phyloP scores from a whole-genome alignment of 2,888 invertebrate genomes.

The Eilema griseolum region DNA sequence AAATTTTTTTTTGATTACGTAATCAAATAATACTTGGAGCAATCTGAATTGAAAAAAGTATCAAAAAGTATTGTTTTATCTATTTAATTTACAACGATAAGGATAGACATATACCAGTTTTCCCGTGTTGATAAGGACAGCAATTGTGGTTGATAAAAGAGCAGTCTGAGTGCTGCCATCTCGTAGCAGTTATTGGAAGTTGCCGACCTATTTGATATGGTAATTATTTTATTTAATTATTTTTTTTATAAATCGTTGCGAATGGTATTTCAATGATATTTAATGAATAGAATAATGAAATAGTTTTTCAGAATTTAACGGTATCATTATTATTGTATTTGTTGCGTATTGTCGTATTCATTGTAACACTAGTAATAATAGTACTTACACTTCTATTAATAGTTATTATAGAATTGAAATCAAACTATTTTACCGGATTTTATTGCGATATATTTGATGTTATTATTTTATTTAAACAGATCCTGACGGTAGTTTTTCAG shows the following conservation, averaged over 20 bases:
- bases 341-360: neutral
- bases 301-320: neutral
- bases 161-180: slow-evolving; percentile 55
- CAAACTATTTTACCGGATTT: no score
- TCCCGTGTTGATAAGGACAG: slow-evolving; percentile 41
- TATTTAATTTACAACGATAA: slow-evolving; percentile 26
- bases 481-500: no score
- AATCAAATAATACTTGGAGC: neutral
- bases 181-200: slow-evolving; percentile 29
- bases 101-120: slow-evolving; percentile 29
- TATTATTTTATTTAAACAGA: no score
- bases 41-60: slow-evolving; percentile 15
- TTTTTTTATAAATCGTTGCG: neutral
- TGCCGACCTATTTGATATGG: slow-evolving; percentile 6
- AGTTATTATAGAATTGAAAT: no score
- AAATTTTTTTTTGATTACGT: neutral
- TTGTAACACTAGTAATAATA: no score
- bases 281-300: neutral
- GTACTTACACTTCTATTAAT: no score
- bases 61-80: slow-evolving; percentile 9
- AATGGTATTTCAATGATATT: neutral
- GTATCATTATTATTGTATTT: neutral
- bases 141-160: slow-evolving; percentile 21
- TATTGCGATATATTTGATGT: no score
- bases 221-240: neutral